Evolutionary conservation across 2,888 invertebrate genomes (phyloP).

Genomic region (Penaeus monodon): DNA sequence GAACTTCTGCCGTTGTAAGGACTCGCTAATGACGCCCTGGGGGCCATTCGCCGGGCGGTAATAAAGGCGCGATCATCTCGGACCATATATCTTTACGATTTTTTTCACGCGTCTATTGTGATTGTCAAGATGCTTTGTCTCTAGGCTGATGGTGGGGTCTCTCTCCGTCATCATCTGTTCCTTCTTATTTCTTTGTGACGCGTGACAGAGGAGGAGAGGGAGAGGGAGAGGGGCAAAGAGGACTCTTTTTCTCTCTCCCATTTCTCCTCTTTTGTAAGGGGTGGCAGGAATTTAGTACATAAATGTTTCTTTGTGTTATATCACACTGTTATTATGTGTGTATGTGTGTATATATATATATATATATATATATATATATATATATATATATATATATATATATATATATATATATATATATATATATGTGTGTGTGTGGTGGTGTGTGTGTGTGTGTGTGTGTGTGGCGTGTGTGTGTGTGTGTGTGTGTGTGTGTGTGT

Average conservation of each 20-base stretch:
- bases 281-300: too few species aligned
- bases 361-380: slow-evolving; percentile 28
- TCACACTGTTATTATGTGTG: not conserved
- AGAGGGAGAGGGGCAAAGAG: not conserved
- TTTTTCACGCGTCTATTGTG: too few species aligned
- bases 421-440: not conserved
- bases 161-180: too few species aligned
- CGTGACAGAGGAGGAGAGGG: not conserved
- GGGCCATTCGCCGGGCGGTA: too few species aligned
- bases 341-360: slow-evolving; percentile 4
- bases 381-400: slow-evolving; percentile 40
- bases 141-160: too few species aligned
- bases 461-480: not conserved
- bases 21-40: too few species aligned
- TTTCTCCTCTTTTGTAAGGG: not conserved
- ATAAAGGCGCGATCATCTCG: too few species aligned
- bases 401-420: slow-evolving; percentile 47
- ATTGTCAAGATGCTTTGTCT: too few species aligned
- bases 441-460: not conserved
- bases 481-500: not conserved
- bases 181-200: too few species aligned
- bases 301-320: too few species aligned
- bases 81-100: too few species aligned
- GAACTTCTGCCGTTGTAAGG: too few species aligned
- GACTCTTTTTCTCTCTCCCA: not conserved